Evolutionary conservation across 2,113 vertebrate genomes (phyloP).

Genomic region (Octodon degus): DNA sequence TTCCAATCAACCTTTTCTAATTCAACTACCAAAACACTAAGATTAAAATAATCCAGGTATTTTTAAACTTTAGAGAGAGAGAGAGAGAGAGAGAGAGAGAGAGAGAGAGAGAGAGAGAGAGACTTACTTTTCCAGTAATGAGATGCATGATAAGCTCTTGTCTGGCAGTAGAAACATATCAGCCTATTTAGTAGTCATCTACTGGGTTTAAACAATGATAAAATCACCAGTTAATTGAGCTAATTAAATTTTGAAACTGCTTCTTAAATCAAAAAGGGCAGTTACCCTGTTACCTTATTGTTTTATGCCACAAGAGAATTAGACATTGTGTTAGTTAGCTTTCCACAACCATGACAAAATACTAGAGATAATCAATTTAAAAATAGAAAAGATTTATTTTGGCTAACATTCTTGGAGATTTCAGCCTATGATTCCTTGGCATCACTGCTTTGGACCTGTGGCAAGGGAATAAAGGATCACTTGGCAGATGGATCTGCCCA

Average conservation of each 20-base stretch:
- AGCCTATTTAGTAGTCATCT: neutral
- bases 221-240: neutral
- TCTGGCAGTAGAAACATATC: neutral
- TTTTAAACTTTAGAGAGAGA: conserved; percentile 11
- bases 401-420: neutral
- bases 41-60: conserved; percentile 17
- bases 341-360: neutral
- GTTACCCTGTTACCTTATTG: neutral
- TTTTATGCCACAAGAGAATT: neutral
- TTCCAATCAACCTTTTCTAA: conserved; percentile 4
- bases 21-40: neutral
- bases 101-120: neutral
- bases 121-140: neutral
- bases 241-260: conserved; percentile 1
- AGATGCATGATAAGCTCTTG: neutral
- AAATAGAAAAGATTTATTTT: neutral
- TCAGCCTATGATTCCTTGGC: neutral
- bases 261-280: neutral
- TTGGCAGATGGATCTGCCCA: neutral
- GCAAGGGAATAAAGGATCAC: neutral
- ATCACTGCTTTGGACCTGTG: neutral
- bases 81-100: neutral
- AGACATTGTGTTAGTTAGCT: neutral
- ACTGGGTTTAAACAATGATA: neutral
- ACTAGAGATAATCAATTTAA: neutral